Conservation (phyloP, 2,888 invertebrate genomes). For the Nomada ruficornis region DNA sequence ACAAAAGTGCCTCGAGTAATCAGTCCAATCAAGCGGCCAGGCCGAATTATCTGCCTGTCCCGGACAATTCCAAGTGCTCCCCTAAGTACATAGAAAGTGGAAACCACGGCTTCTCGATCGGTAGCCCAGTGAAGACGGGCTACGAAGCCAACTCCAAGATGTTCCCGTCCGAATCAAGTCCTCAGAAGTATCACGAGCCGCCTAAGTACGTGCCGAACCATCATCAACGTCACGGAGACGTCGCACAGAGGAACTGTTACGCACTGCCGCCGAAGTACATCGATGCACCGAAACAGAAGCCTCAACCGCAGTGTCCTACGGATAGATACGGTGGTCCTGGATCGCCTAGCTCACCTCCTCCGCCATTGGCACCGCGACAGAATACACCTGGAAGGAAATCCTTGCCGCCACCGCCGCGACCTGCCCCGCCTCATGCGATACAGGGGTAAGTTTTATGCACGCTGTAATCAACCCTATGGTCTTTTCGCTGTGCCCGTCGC, state of each 20-base stretch:
- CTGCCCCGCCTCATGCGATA: conserved; percentile 78
- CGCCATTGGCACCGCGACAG: conserved; percentile 81
- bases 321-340: conserved; percentile 71
- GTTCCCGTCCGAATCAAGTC: conserved; percentile 73
- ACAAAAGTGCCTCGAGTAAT: conserved; percentile 55
- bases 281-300: conserved; percentile 75
- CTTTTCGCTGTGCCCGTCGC: neutral
- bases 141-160: conserved; percentile 78
- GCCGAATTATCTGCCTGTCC: conserved; percentile 72
- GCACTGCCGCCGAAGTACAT: conserved; percentile 77
- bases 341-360: conserved; percentile 77
- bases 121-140: conserved; percentile 76
- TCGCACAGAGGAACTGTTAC: conserved; percentile 73
- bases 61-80: conserved; percentile 60
- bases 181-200: conserved; percentile 79
- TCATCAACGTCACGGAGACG: conserved; percentile 71
- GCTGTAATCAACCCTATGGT: neutral
- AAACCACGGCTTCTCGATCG: conserved; percentile 67
- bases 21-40: conserved; percentile 54
- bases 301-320: conserved; percentile 73
- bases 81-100: conserved; percentile 64
- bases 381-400: conserved; percentile 79
- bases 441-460: conserved; percentile 75
- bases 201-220: conserved; percentile 77
- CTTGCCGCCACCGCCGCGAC: conserved; percentile 81